Base-by-base conservation (phyloP, 2,888 invertebrate species). In the Drosophila mettleri region DNA sequence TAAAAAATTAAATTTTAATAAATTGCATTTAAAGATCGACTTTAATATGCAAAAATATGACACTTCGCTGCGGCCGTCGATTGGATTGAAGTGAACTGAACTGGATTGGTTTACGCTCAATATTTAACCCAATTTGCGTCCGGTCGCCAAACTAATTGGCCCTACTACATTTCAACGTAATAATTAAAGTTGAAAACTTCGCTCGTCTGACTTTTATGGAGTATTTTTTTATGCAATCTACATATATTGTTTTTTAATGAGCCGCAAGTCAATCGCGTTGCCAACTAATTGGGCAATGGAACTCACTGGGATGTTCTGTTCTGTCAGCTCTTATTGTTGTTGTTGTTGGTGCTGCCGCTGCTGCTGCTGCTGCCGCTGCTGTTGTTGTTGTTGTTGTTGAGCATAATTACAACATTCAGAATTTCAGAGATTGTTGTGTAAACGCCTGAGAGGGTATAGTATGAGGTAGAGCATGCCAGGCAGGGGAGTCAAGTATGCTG, bases 181-280 rank as follows among this genome's bases (percentile, higher is more conserved):
- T 86, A 82, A 81, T 86, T 84, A 79, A 86, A 73, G 66, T 64
- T 66, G 61, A 64, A 69, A 74, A 72, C 78, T 77, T 55, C 22
- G 31, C 41, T 60, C 61, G 9, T 9, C 33, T 58, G 38, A 72
- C 53, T 65, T 70, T 73, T 61, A 60, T 55, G 45, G 48, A 58
- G 61, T 65, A 20, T 31, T 33, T 63, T 68, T 69, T 70, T 77
- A 63, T 71, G 80, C 78, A 88, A 85, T 85, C 75, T 80, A 78
- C 88, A 88, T 85, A 86, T 85, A 85, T 86, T 85, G 88, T 88
- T 86, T 88, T 85, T 86, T 88, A 85, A 85, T 86, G 84, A 85
- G 85, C 74, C 86, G 83, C 88, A 86, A 84, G 83, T 86, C 88
- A 79, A 80, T 86, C 74, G 84, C 78, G 80, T 69, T 70, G 81